Percentiles rank a stretch among this genome's conserved stretches.
Evolutionary conservation across 23 tunicate genomes (phyloP).

Genomic region (Diplosoma virens): DNA sequence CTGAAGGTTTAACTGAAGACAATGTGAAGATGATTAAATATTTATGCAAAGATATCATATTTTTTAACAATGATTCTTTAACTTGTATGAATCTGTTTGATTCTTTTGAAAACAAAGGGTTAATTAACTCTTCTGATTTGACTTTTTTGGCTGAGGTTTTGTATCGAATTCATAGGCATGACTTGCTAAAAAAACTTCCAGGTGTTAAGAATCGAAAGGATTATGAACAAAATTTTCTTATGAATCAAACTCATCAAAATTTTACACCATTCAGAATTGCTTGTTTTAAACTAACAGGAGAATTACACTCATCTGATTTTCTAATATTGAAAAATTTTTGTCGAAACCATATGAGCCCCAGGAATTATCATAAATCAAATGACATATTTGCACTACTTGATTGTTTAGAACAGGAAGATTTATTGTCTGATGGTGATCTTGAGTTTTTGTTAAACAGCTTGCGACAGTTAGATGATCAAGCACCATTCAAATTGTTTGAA

Average conservation of each 20-base stretch:
- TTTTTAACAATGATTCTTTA: neutral
- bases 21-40: slow-evolving; percentile 38
- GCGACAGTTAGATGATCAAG: slow-evolving; percentile 36
- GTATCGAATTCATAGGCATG: slow-evolving; percentile 48
- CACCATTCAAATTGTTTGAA: slow-evolving; percentile 6
- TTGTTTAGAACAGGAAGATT: slow-evolving; percentile 57
- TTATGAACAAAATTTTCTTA: slow-evolving; percentile 34
- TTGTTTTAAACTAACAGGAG: slow-evolving; percentile 24
- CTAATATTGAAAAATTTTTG: slow-evolving; percentile 10
- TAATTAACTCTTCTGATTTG: slow-evolving; percentile 17
- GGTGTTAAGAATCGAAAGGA: slow-evolving; percentile 51
- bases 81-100: slow-evolving; percentile 6
- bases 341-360: neutral
- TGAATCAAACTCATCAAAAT: neutral
- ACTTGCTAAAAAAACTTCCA: slow-evolving; percentile 40
- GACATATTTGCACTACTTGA: slow-evolving; percentile 19
- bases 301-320: slow-evolving; percentile 27
- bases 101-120: slow-evolving; percentile 23
- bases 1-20: slow-evolving; percentile 40
- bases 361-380: slow-evolving; percentile 19
- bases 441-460: slow-evolving; percentile 27
- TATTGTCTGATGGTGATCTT: slow-evolving; percentile 40
- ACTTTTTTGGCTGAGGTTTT: slow-evolving; percentile 46
- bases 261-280: slow-evolving; percentile 42
- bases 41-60: slow-evolving; percentile 49